Evolutionary conservation across 2,113 vertebrate genomes (phyloP).

Genomic region (Stigmatopora nigra): DNA sequence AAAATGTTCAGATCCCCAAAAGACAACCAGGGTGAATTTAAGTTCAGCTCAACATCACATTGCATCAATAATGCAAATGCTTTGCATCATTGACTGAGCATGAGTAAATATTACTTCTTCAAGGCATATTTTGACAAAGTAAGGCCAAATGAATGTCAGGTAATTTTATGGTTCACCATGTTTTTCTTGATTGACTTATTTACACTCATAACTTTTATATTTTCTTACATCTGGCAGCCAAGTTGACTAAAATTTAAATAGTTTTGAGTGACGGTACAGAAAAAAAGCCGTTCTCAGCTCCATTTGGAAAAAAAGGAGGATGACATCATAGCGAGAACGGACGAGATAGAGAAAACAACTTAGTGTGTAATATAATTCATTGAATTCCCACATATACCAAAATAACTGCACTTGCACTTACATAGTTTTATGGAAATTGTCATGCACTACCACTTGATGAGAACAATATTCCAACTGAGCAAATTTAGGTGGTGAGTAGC

Average conservation of each 20-base stretch:
- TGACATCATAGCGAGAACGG: no score
- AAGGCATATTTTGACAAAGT: conserved; percentile 39
- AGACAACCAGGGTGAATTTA: conserved; percentile 39
- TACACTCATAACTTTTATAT: conserved; percentile 15
- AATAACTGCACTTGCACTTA: background rate
- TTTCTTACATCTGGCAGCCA: conserved; percentile 38
- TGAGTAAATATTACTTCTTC: conserved; percentile 18
- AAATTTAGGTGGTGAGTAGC: background rate
- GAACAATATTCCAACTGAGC: background rate
- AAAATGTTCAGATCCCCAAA: conserved; percentile 19
- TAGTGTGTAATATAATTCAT: background rate
- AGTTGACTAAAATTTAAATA: background rate
- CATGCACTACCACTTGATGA: background rate
- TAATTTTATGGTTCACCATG: conserved; percentile 33
- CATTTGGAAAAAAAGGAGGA: background rate
- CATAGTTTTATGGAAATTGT: background rate
- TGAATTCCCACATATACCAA: background rate
- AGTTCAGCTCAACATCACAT: conserved; percentile 37
- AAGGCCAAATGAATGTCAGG: conserved; percentile 31
- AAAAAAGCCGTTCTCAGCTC: background rate
- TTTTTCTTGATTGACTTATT: conserved; percentile 29
- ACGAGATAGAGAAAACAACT: background rate
- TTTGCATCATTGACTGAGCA: conserved; percentile 17
- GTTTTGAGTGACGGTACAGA: background rate
- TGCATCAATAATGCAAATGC: conserved; percentile 44